Evolutionary conservation across 2,888 invertebrate species (phyloP).

Genomic region (Ormyrus thymus): DNA sequence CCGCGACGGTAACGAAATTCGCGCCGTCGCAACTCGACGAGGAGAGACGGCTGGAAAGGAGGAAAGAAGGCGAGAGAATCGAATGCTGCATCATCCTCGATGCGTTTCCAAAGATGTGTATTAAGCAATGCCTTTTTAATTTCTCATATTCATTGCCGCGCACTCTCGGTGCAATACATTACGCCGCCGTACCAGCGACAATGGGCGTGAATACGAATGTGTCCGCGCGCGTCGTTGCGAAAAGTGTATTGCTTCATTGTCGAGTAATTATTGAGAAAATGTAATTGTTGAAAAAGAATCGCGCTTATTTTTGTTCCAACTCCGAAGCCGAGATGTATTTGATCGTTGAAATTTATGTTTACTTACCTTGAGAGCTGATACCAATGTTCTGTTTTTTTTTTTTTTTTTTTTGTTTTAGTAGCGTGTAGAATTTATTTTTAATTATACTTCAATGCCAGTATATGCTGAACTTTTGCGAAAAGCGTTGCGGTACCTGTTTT

Average conservation of each 20-base stretch:
- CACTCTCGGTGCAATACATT: conserved; percentile 22
- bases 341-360: no score
- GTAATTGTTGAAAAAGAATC: no score
- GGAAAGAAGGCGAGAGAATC: conserved; percentile 1
- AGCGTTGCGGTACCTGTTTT: conserved; percentile 22
- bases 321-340: no score
- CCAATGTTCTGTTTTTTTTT: no score
- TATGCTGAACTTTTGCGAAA: conserved; percentile 13
- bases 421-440: background rate
- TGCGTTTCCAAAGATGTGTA: conserved; percentile 52
- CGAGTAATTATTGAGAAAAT: background rate
- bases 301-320: no score
- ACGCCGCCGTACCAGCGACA: conserved; percentile 8
- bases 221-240: background rate
- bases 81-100: conserved; percentile 45
- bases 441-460: conserved; percentile 14
- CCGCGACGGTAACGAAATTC: no score
- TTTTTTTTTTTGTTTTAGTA: no score
- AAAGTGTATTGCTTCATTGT: background rate
- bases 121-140: conserved; percentile 48
- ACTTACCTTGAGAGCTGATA: no score
- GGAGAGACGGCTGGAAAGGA: background rate
- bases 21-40: no score
- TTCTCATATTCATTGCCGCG: conserved; percentile 18
- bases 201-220: background rate